These are phyloP conservation scores for Sialis fuliginosa DNA, from an alignment of 2,888 invertebrate species.

Conservation along the genomic window DNA sequence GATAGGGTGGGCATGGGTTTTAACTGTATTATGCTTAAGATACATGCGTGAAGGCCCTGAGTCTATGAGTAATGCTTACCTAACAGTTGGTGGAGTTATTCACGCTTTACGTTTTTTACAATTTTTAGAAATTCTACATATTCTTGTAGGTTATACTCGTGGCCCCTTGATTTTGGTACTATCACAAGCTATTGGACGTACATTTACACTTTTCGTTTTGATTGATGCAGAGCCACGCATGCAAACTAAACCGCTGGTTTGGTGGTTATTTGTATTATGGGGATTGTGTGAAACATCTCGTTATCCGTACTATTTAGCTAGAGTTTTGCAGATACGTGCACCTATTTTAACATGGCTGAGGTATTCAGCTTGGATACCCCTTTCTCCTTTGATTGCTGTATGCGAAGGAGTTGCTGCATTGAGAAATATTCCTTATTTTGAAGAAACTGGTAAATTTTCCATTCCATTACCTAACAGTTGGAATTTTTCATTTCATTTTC, in stretches of 20 bases:
- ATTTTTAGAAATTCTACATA: slow-evolving; percentile 77
- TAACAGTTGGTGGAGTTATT: slow-evolving; percentile 55
- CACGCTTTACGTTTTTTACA: slow-evolving; percentile 70
- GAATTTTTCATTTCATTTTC: slow-evolving; percentile 79
- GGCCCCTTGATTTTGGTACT: slow-evolving; percentile 54
- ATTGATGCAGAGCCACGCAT: slow-evolving; percentile 71
- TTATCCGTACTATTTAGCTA: slow-evolving; percentile 86
- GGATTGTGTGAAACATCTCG: slow-evolving; percentile 65
- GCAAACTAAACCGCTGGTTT: slow-evolving; percentile 74
- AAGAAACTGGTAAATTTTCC: slow-evolving; percentile 61
- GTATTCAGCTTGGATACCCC: slow-evolving; percentile 83
- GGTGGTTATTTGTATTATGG: slow-evolving; percentile 78
- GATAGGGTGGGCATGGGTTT: slow-evolving; percentile 63
- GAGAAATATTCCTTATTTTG: slow-evolving; percentile 76
- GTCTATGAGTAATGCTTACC: slow-evolving; percentile 51
- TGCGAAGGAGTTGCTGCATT: slow-evolving; percentile 71
- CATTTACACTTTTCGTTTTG: slow-evolving; percentile 63
- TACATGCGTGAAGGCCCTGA: slow-evolving; percentile 56
- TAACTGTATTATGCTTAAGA: slow-evolving; percentile 52
- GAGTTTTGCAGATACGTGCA: slow-evolving; percentile 55
- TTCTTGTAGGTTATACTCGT: slow-evolving; percentile 74
- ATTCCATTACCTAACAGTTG: slow-evolving; percentile 63
- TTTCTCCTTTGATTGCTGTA: slow-evolving; percentile 79
- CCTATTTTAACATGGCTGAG: slow-evolving; percentile 75
- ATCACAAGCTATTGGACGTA: slow-evolving; percentile 64